Percentiles rank a stretch among this genome's conserved stretches.
Evolutionary conservation across 2,888 invertebrate species (phyloP).

Genomic region (Bimastos eiseni): DNA sequence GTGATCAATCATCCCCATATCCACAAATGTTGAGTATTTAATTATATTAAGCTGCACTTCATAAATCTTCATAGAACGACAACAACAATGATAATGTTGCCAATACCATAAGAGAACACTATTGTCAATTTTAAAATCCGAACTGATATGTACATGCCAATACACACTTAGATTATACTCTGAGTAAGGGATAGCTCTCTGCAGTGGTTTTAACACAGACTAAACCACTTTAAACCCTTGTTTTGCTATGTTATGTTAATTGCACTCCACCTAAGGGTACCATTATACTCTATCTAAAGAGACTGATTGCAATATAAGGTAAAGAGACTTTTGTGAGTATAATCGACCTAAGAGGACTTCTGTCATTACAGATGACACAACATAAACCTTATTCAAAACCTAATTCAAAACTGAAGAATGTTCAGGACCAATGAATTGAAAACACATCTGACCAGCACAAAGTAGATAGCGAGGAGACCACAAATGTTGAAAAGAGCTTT

Average conservation of each 20-base stretch:
- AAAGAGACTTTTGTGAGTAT: background rate
- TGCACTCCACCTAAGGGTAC: background rate
- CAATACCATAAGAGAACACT: background rate
- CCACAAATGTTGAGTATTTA: too few species aligned
- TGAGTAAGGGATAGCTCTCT: background rate
- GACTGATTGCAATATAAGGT: background rate
- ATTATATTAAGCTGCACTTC: too few species aligned
- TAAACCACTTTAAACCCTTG: too few species aligned
- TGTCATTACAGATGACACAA: background rate
- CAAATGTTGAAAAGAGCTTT: background rate
- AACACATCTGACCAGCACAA: background rate
- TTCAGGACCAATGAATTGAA: background rate
- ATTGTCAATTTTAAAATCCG: background rate
- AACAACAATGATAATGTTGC: too few species aligned
- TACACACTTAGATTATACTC: background rate
- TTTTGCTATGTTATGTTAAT: too few species aligned
- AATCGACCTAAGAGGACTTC: background rate
- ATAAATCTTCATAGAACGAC: too few species aligned
- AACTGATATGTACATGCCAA: background rate
- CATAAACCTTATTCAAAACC: background rate
- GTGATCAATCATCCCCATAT: too few species aligned
- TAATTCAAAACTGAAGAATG: background rate
- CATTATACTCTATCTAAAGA: too few species aligned
- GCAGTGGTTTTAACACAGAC: too few species aligned
- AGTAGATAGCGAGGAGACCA: too few species aligned